These are phyloP conservation scores for Scolopax mira DNA, from an alignment of 2,113 vertebrate species.

Conservation along the genomic window DNA sequence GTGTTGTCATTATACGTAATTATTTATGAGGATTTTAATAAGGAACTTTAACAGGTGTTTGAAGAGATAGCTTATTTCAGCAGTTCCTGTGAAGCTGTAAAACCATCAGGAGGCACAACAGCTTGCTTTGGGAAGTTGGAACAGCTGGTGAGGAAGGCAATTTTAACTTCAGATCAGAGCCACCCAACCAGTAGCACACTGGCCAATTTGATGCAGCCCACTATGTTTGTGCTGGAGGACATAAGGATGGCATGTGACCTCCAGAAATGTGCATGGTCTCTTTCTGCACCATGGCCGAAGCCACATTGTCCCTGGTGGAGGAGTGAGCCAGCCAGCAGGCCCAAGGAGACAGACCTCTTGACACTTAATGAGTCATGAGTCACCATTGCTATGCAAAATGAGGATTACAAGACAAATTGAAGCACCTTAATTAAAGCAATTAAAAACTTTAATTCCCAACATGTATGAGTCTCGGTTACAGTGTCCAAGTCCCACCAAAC, in stretches of 20 bases:
- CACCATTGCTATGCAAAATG: neutral
- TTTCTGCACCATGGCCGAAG: neutral
- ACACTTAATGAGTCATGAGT: neutral
- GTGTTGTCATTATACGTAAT: fast-evolving
- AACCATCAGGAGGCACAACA: neutral
- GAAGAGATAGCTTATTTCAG: neutral
- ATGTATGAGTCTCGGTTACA: neutral
- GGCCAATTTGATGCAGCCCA: fast-evolving
- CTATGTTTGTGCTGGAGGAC: neutral
- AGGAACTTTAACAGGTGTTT: neutral
- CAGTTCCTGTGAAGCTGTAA: neutral
- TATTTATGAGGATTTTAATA: neutral
- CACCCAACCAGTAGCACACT: neutral
- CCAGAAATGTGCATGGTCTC: neutral
- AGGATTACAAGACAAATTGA: neutral
- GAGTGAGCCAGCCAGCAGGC: neutral
- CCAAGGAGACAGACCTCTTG: neutral
- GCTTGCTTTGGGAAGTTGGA: neutral
- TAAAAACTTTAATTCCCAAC: neutral
- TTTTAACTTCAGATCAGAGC: neutral
- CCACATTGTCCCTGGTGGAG: neutral
- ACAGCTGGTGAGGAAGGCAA: neutral
- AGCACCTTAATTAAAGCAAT: neutral
- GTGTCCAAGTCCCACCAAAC: neutral
- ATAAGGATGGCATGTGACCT: neutral